Percentiles rank a stretch among this genome's conserved stretches.
Conservation (phyloP, 2,797 vertebrate species). For the Acanthurus tractus region DNA sequence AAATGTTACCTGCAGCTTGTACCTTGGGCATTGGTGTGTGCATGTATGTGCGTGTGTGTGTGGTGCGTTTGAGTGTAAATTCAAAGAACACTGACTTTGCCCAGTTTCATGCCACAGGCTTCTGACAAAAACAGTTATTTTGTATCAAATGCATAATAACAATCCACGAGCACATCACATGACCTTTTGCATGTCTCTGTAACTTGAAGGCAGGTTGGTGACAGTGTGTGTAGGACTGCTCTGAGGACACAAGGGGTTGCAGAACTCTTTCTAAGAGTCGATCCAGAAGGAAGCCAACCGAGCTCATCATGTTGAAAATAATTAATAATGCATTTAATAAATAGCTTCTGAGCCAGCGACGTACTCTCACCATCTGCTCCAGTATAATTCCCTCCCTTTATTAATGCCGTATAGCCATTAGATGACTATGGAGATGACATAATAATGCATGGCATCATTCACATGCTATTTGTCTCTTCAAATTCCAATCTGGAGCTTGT, state of each 20-base stretch:
- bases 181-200: conserved; percentile 50
- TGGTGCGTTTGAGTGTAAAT: conserved; percentile 6
- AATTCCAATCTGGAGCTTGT: conserved; percentile 83
- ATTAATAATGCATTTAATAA: conserved; percentile 90
- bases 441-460: conserved; percentile 86
- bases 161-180: conserved; percentile 27
- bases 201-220: conserved; percentile 55
- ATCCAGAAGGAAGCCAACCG: conserved; percentile 81
- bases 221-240: conserved; percentile 42
- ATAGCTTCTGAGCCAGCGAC: conserved; percentile 86
- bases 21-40: conserved; percentile 42
- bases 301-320: conserved; percentile 87
- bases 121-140: conserved; percentile 16
- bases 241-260: conserved; percentile 70
- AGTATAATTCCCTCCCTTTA: conserved; percentile 83
- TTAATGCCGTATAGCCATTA: conserved; percentile 87
- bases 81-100: conserved; percentile 18
- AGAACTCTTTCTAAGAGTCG: conserved; percentile 69
- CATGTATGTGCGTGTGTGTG: conserved; percentile 25
- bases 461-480: conserved; percentile 85
- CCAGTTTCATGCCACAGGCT: conserved; percentile 8
- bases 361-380: conserved; percentile 87
- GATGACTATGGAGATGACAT: conserved; percentile 83
- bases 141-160: conserved; percentile 38
- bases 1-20: conserved; percentile 71